Evolutionary conservation across 2,113 vertebrate species (phyloP).

Genomic region (Centropus unirufus): DNA sequence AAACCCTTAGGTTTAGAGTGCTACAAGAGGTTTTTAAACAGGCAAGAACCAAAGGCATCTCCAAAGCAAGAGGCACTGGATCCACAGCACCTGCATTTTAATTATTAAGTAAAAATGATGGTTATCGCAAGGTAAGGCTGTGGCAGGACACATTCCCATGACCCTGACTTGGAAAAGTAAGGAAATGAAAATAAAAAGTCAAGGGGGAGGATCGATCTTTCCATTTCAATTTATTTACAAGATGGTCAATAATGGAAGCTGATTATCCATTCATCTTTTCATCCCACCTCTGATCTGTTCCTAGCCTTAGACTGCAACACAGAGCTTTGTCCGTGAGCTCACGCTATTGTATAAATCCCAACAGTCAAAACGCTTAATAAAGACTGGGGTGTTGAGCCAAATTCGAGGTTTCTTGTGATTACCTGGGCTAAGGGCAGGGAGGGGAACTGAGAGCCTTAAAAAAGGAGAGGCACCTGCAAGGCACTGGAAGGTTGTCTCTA

Average conservation of each 20-base stretch:
- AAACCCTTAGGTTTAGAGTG: neutral
- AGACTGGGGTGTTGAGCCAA: neutral
- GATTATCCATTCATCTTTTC: slow-evolving; percentile 14
- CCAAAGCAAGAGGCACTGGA: neutral
- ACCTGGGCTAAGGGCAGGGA: neutral
- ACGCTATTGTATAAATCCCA: neutral
- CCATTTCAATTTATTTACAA: neutral
- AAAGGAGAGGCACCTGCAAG: neutral
- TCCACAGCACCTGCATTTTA: neutral
- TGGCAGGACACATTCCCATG: neutral
- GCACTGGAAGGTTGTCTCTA: neutral
- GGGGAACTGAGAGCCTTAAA: neutral
- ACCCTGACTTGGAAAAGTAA: neutral
- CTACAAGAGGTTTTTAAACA: neutral
- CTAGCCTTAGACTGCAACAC: neutral
- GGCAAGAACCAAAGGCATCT: neutral
- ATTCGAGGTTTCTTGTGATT: slow-evolving; percentile 4
- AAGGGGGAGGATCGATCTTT: neutral
- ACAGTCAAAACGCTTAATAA: slow-evolving; percentile 4
- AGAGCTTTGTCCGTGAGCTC: neutral
- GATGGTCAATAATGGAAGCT: neutral
- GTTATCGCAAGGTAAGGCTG: neutral
- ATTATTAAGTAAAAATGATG: neutral
- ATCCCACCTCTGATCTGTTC: neutral
- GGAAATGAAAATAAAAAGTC: neutral